These are phyloP conservation scores for Equus przewalskii DNA, from an alignment of 2,113 vertebrate genomes.

Conservation along the genomic window DNA sequence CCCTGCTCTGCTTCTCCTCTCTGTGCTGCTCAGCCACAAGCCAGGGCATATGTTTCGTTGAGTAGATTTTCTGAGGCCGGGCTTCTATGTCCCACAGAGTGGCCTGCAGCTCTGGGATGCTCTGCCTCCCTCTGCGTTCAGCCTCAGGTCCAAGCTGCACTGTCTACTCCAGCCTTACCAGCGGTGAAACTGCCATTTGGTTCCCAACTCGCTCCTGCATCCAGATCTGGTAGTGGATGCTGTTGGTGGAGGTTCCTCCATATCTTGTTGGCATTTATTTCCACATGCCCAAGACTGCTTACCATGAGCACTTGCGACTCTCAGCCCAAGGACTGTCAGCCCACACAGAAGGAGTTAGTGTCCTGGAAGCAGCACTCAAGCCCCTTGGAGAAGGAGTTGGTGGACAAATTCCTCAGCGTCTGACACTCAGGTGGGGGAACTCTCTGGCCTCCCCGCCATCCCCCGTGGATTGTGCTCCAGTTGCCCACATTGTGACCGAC, in stretches of 20 bases:
- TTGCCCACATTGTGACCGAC: not conserved
- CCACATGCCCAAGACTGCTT: not conserved
- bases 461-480: not conserved
- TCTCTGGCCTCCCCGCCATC: not conserved
- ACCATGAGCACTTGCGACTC: not conserved
- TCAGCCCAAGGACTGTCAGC: not conserved
- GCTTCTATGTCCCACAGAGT: not conserved
- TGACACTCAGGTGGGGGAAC: not conserved
- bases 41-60: fast-evolving
- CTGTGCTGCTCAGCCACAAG: not conserved
- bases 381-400: not conserved
- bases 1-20: not conserved
- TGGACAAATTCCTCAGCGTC: not conserved
- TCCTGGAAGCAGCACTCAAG: not conserved
- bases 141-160: not conserved
- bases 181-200: not conserved
- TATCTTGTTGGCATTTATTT: not conserved
- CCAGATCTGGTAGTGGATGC: not conserved
- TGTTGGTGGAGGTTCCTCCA: not conserved
- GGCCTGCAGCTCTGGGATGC: not conserved
- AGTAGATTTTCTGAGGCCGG: not conserved
- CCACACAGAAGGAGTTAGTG: not conserved
- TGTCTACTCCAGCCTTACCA: not conserved
- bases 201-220: not conserved
- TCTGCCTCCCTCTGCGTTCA: not conserved